Percentiles rank a stretch among this genome's conserved stretches.
These are phyloP conservation scores for Dendrocincla tyrannina DNA, from an alignment of 2,797 vertebrate genomes.

Conservation along the genomic window DNA sequence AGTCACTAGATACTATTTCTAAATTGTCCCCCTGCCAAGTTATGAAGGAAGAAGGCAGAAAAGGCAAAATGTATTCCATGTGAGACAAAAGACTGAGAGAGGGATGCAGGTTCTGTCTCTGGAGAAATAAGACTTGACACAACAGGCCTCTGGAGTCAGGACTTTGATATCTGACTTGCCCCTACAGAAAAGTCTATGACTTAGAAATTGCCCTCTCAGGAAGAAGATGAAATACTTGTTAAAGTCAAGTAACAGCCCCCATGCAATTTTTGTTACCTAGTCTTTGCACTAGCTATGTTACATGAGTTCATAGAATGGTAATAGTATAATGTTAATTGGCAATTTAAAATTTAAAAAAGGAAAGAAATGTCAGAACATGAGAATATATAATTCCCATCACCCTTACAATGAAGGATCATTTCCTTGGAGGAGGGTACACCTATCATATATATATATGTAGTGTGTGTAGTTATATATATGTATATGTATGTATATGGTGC, in stretches of 20 bases:
- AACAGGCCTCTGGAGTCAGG: neutral
- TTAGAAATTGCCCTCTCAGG: neutral
- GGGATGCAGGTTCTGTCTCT: neutral
- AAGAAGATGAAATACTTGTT: neutral
- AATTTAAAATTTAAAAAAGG: neutral
- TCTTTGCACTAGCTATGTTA: neutral
- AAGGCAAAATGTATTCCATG: neutral
- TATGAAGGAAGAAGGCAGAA: neutral
- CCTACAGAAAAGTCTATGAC: neutral
- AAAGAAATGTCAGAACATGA: neutral
- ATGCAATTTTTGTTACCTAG: neutral
- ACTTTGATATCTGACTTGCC: neutral
- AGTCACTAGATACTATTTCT: neutral
- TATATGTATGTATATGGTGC: neutral
- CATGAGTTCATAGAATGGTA: neutral
- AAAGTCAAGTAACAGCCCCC: neutral
- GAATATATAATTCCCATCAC: neutral
- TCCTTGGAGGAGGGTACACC: neutral
- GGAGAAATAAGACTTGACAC: slow-evolving; percentile 34
- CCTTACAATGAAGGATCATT: neutral
- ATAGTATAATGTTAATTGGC: neutral
- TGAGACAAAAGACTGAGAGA: neutral
- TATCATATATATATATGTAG: neutral
- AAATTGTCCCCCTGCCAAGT: neutral
- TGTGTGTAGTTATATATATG: neutral